A percentile compares a stretch with the other conserved stretches of the same genome.
phyloP scores from a whole-genome alignment of 2,113 vertebrate species.

The Pogonocichla stellata region DNA sequence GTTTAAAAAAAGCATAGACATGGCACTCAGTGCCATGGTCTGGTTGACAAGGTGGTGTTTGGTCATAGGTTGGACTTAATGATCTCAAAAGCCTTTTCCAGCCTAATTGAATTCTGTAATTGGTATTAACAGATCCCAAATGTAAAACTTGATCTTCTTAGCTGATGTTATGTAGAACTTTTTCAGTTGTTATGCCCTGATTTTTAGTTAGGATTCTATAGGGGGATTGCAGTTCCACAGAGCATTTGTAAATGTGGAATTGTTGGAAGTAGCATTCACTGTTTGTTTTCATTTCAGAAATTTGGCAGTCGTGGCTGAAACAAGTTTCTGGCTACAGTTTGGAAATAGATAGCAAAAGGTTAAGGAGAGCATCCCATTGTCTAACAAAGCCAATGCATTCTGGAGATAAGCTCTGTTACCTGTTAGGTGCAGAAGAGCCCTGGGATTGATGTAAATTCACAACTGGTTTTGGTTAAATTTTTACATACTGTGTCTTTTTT shows the following conservation, averaged over 20 bases:
- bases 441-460: neutral
- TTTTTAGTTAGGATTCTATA: neutral
- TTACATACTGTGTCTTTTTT: slow-evolving; percentile 38
- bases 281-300: neutral
- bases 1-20: fast-evolving
- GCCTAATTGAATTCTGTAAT: neutral
- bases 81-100: neutral
- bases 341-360: neutral
- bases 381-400: neutral
- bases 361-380: neutral
- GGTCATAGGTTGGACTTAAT: neutral
- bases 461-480: neutral
- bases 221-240: neutral
- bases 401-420: neutral
- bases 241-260: neutral
- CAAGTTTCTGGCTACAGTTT: neutral
- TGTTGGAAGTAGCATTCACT: fast-evolving
- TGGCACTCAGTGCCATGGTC: neutral
- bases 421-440: neutral
- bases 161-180: neutral
- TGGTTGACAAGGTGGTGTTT: neutral
- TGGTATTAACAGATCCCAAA: neutral
- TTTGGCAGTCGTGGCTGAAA: neutral
- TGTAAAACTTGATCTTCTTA: neutral
- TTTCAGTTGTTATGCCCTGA: neutral